A percentile compares a stretch with the other conserved stretches of the same genome.
Conservation (phyloP, 2,888 invertebrate species). For the Eupithecia subfuscata region DNA sequence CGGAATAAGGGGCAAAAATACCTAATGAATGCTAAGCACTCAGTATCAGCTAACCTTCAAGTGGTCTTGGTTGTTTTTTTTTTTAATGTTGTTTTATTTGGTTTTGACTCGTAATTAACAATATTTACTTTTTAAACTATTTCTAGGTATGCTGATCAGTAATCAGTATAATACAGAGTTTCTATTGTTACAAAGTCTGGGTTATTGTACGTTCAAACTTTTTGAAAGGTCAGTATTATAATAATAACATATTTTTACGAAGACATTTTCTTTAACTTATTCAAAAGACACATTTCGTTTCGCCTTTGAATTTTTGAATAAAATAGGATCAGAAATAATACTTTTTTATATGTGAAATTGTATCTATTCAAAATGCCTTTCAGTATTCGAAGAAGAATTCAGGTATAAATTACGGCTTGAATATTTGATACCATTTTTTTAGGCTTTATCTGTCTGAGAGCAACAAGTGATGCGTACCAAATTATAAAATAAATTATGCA, state of each 20-base stretch:
- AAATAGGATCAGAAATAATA: not conserved
- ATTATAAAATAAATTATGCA: not conserved
- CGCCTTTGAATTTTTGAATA: not conserved
- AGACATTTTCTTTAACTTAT: not conserved
- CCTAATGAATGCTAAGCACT: too few relatives aligned
- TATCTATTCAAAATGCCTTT: not conserved
- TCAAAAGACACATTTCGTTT: not conserved
- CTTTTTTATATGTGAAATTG: not conserved
- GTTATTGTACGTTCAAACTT: too few relatives aligned
- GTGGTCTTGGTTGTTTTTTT: too few relatives aligned
- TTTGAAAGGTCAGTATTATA: not conserved
- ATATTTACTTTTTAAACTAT: too few relatives aligned
- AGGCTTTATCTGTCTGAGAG: not conserved
- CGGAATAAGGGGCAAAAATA: too few relatives aligned
- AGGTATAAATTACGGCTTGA: constrained; percentile 21
- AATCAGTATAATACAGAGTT: too few relatives aligned
- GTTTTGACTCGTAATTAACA: too few relatives aligned
- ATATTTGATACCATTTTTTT: constrained; percentile 26
- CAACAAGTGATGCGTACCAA: not conserved
- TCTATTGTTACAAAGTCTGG: too few relatives aligned
- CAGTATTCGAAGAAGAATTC: constrained; percentile 18
- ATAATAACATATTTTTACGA: not conserved
- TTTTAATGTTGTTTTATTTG: too few relatives aligned
- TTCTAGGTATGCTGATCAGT: too few relatives aligned
- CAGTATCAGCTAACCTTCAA: too few relatives aligned